Evolutionary conservation across 1,140 invertebrate species (phyloP).

Genomic region (Melitaea cinxia): DNA sequence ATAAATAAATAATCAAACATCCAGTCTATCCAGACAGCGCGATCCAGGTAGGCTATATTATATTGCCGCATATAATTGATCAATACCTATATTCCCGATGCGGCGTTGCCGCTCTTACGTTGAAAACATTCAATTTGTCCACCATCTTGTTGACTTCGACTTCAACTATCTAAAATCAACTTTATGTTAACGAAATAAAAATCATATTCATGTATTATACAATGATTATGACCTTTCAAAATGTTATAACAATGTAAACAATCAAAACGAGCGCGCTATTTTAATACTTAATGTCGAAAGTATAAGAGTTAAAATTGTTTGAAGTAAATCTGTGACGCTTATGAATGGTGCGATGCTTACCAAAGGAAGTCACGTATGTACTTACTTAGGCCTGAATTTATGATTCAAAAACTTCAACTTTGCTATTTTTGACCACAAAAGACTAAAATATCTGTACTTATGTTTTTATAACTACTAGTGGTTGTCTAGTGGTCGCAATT

Average conservation of each 20-base stretch:
- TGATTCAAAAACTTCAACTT: background rate
- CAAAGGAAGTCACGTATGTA: slow-evolving; percentile 41
- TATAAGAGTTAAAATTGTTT: slow-evolving; percentile 28
- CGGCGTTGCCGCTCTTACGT: slow-evolving; percentile 54
- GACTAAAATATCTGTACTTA: too few species aligned
- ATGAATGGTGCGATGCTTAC: slow-evolving; percentile 38
- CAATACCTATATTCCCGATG: slow-evolving; percentile 44
- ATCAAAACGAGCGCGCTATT: slow-evolving; percentile 8
- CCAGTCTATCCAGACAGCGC: slow-evolving; percentile 2
- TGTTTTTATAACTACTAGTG: too few species aligned
- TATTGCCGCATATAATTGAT: slow-evolving; percentile 51
- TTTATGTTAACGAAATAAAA: background rate
- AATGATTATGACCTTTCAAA: slow-evolving; percentile 27
- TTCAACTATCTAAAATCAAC: slow-evolving; percentile 9
- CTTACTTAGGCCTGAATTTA: background rate
- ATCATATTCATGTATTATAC: background rate
- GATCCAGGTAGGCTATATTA: slow-evolving; percentile 31
- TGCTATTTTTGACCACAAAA: background rate
- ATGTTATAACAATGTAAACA: slow-evolving; percentile 43
- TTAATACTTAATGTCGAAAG: background rate
- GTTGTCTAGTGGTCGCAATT: too few species aligned
- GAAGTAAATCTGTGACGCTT: slow-evolving; percentile 29
- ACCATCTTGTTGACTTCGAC: slow-evolving; percentile 21
- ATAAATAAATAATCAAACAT: slow-evolving; percentile 14
- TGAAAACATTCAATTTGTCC: slow-evolving; percentile 41